Evolutionary conservation across 2,113 vertebrate genomes (phyloP).

Genomic region (Corynorhinus townsendii): DNA sequence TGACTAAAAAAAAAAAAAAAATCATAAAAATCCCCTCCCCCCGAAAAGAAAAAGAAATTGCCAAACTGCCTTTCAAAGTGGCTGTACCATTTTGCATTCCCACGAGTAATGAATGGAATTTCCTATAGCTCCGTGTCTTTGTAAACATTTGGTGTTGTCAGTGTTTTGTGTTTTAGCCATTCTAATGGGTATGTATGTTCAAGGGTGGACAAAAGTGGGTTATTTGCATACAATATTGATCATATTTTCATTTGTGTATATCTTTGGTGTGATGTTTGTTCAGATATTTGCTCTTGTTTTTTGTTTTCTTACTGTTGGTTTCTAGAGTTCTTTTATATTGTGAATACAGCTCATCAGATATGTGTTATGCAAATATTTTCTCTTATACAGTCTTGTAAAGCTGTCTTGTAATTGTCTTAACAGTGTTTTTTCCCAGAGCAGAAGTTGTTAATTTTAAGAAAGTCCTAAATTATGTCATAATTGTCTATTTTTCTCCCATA

Average conservation of each 20-base stretch:
- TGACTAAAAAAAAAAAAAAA: neutral
- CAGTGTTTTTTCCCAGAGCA: neutral
- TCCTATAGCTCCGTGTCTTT: neutral
- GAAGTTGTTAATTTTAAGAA: neutral
- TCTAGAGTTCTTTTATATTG: neutral
- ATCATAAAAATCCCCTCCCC: neutral
- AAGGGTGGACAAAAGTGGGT: neutral
- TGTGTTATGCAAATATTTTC: neutral
- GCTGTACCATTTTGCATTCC: neutral
- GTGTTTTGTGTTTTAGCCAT: neutral
- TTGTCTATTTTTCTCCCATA: neutral
- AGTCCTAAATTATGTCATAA: no score
- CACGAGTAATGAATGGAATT: neutral
- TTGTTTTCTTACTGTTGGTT: neutral
- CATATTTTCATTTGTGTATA: neutral
- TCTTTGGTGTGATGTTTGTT: neutral
- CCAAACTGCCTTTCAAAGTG: neutral
- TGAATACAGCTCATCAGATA: neutral
- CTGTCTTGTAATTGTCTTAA: neutral
- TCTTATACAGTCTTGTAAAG: neutral
- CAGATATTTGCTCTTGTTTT: neutral
- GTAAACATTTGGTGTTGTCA: neutral
- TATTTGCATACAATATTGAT: neutral
- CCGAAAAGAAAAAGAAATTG: neutral
- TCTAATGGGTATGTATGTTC: neutral